Evolutionary conservation across 2,888 invertebrate species (phyloP).

Genomic region (Thereva unica): DNA sequence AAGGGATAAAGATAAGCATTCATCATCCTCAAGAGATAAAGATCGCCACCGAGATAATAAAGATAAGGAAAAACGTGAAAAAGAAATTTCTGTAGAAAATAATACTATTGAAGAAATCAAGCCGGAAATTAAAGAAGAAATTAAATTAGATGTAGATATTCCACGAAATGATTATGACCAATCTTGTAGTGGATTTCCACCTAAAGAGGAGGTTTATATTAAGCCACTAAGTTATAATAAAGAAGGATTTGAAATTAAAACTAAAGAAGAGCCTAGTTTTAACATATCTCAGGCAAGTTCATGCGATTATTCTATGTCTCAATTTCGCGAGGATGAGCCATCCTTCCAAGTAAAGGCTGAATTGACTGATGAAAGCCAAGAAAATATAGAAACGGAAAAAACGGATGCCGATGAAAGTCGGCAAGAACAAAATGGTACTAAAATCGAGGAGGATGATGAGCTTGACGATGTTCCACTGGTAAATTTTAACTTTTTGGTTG

Average conservation of each 20-base stretch:
- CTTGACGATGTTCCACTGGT: conserved; percentile 80
- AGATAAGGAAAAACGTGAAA: conserved; percentile 41
- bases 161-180: conserved; percentile 47
- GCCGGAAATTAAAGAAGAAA: conserved; percentile 44
- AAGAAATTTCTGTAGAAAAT: conserved; percentile 47
- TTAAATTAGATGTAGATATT: conserved; percentile 42
- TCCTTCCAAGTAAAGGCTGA: conserved; percentile 60
- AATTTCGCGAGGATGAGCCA: conserved; percentile 64
- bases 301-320: conserved; percentile 73
- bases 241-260: conserved; percentile 41
- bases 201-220: conserved; percentile 48
- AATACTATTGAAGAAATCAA: conserved; percentile 51
- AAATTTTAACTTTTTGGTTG: conserved; percentile 50
- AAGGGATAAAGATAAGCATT: conserved; percentile 56
- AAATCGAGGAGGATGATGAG: conserved; percentile 60
- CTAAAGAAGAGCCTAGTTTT: conserved; percentile 49
- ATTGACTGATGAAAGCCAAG: conserved; percentile 60
- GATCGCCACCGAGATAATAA: conserved; percentile 57
- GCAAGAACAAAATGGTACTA: conserved; percentile 42
- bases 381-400: conserved; percentile 52
- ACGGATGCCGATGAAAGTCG: conserved; percentile 52
- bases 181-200: conserved; percentile 49
- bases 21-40: conserved; percentile 61
- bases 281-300: conserved; percentile 67
- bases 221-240: conserved; percentile 29